Percentiles rank a stretch among this genome's conserved stretches.
Evolutionary conservation across 2,113 vertebrate species (phyloP).

Genomic region (Orientallactaga bullata): DNA sequence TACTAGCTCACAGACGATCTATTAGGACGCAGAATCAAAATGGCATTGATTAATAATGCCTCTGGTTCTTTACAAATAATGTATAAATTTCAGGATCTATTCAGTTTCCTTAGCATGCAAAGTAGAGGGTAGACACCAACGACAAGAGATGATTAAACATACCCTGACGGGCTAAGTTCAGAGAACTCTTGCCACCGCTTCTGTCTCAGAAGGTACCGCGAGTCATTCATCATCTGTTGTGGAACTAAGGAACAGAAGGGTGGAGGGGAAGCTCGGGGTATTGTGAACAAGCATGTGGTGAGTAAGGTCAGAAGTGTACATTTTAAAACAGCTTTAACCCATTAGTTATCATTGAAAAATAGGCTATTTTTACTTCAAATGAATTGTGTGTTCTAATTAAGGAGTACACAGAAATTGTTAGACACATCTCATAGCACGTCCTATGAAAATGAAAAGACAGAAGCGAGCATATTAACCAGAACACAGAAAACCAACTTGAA

Average conservation of each 20-base stretch:
- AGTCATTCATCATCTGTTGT: slow-evolving; percentile 1
- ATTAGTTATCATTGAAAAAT: neutral
- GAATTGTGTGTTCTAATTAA: neutral
- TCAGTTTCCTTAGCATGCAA: neutral
- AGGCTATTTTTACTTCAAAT: neutral
- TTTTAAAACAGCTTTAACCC: neutral
- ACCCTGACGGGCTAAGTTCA: neutral
- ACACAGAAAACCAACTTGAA: neutral
- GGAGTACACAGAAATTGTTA: neutral
- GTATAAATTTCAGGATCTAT: neutral
- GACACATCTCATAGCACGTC: neutral
- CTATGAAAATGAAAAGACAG: neutral
- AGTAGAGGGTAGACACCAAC: neutral
- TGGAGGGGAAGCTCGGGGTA: neutral
- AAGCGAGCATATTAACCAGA: neutral
- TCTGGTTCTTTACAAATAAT: slow-evolving; percentile 27
- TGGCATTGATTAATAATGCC: slow-evolving; percentile 40
- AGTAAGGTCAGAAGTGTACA: neutral
- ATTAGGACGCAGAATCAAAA: neutral
- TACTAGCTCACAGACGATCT: neutral
- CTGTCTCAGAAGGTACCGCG: neutral
- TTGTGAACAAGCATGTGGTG: neutral
- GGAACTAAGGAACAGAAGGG: neutral
- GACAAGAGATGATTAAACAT: slow-evolving; percentile 34
- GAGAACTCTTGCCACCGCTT: neutral